These are phyloP conservation scores for Tenthredo scrophulariae DNA, from an alignment of 2,888 invertebrate genomes.

Conservation along the genomic window DNA sequence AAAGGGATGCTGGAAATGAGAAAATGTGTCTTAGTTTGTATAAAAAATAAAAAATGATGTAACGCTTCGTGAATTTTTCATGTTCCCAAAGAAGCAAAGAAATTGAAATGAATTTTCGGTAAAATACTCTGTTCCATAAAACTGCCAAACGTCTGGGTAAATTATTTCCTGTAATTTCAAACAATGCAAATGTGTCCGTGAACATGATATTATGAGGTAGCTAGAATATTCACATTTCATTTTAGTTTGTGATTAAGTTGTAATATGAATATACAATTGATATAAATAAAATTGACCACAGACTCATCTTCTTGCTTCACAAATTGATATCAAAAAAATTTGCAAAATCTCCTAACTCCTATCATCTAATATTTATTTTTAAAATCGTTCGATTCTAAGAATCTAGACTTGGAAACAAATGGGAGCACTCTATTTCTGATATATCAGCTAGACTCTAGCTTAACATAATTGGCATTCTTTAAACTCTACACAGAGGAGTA, in stretches of 20 bases:
- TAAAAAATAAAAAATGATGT: slow-evolving; percentile 51
- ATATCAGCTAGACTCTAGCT: background rate
- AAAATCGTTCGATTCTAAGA: background rate
- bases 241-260: background rate
- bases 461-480: background rate
- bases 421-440: background rate
- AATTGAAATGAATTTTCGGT: background rate
- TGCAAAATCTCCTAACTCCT: slow-evolving; percentile 10
- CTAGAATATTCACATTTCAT: background rate
- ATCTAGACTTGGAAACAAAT: background rate
- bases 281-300: slow-evolving; percentile 3
- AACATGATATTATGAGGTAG: background rate
- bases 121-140: background rate
- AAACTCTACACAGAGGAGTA: background rate
- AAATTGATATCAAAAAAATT: background rate
- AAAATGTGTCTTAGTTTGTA: slow-evolving; percentile 49
- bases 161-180: slow-evolving; percentile 7
- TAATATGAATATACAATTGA: slow-evolving; percentile 12
- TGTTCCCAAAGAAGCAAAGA: background rate
- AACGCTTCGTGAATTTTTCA: background rate
- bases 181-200: background rate
- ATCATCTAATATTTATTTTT: background rate
- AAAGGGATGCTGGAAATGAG: slow-evolving; percentile 38
- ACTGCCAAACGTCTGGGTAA: background rate
- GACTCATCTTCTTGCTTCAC: background rate